Evolutionary conservation across 1,140 invertebrate genomes (phyloP), one percentile per base, ranked within the genome.

Genomic region (Diorhabda sublineata): DNA sequence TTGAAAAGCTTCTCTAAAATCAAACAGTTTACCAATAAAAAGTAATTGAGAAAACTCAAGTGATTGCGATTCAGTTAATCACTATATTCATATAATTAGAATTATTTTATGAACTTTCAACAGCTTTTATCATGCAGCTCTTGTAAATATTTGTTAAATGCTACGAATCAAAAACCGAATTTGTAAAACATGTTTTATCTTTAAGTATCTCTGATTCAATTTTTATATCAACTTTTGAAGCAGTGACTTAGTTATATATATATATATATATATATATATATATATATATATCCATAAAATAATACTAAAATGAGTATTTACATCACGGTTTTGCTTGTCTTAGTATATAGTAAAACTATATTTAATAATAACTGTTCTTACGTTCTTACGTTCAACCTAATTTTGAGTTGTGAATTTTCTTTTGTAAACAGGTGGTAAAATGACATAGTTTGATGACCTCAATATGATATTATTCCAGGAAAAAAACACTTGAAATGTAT

Each of bases 71-170:
- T 11, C 11, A 11, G 11, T 11, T 11, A 11, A 11, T 11, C 11
- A 11, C 11, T 52, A 52, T n/a, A 52, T n/a, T 52, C 47, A n/a
- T 8, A 52, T 4, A 52, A 26, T 26, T 26, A 26, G 1, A 26
- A 26, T 26, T 26, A 26, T 52, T 52, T 52, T n/a, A 42, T 57
- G 52, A 56, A 57, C 52, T 65, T 65, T 65, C 64, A 65, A 65
- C 64, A 58, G 64, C 64, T 65, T 65, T 65, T 43, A 65, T 65
- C 52, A 58, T 26, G 64, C 52, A 57, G 47, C 42, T 42, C 52
- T 58, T 65, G 56, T 58, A 65, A 8, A 58, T 26, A 65, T 56
- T 58, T 65, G 42, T 44, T 63, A 63, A 59, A 44, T 62, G 44
- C 61, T 62, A 52, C n/a, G 47, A 52, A 52, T 52, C 47, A 52